These are phyloP conservation scores for Echinops telfairi DNA, from an alignment of 2,113 vertebrate species.

Conservation along the genomic window DNA sequence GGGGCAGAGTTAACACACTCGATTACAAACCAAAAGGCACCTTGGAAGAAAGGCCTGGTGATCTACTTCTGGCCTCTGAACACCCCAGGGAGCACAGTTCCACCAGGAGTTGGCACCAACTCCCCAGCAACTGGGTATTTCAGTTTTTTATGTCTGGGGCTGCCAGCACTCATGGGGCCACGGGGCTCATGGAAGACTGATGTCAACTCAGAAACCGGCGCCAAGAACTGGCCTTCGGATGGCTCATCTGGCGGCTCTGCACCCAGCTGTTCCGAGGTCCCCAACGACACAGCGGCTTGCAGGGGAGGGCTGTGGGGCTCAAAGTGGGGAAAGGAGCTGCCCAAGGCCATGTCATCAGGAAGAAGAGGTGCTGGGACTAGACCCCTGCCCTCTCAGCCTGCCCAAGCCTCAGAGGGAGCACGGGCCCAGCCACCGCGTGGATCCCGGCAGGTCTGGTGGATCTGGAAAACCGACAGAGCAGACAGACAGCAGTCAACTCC, in stretches of 20 bases:
- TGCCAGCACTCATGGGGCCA: not conserved
- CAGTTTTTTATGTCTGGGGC: too few relatives aligned
- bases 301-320: not conserved
- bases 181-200: not conserved
- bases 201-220: not conserved
- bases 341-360: not conserved
- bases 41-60: not conserved
- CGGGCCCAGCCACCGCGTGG: not conserved
- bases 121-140: too few relatives aligned
- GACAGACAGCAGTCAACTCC: not conserved
- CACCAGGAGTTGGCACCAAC: not conserved
- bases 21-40: not conserved
- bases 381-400: not conserved
- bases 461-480: not conserved
- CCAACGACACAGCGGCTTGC: not conserved
- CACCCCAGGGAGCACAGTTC: not conserved
- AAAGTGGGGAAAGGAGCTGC: not conserved
- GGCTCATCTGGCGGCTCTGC: not conserved
- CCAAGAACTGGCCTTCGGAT: not conserved
- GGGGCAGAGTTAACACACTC: not conserved
- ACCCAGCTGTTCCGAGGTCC: not conserved
- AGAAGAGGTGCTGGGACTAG: not conserved
- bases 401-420: not conserved
- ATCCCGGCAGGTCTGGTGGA: not conserved
- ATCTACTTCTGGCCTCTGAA: not conserved